Conservation (phyloP, 2,113 vertebrate genomes). For the Tilapia sparmanii region DNA sequence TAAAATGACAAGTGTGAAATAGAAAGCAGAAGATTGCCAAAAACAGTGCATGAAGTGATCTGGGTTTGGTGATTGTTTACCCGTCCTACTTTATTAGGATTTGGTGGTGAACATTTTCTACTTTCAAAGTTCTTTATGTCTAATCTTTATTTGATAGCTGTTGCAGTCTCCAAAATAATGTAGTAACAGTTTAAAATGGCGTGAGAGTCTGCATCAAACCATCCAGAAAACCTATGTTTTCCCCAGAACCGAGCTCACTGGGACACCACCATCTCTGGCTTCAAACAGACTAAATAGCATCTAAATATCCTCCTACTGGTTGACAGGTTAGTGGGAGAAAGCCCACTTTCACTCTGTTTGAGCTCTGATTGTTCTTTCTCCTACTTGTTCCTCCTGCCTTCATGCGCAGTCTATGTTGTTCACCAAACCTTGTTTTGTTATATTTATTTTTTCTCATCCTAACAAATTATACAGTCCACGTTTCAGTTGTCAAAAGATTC, state of each 20-base stretch:
- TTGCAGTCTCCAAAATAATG: background rate
- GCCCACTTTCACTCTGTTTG: background rate
- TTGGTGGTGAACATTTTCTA: background rate
- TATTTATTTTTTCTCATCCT: background rate
- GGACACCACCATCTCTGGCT: background rate
- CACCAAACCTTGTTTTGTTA: background rate
- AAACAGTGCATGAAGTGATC: background rate
- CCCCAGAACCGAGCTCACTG: background rate
- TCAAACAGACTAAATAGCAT: slow-evolving; percentile 5
- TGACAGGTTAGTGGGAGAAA: slow-evolving; percentile 14
- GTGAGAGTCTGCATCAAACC: background rate
- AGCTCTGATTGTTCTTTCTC: background rate
- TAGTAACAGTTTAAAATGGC: background rate
- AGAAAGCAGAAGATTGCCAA: background rate
- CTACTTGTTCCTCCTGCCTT: background rate
- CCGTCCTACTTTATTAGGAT: background rate
- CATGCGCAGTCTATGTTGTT: background rate
- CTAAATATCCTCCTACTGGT: slow-evolving; percentile 22
- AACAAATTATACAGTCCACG: background rate
- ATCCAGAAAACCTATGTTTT: background rate
- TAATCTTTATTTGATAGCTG: background rate
- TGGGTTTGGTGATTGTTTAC: background rate
- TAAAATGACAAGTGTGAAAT: background rate
- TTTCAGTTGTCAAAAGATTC: background rate
- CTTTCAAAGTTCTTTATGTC: background rate